phyloP scores from a whole-genome alignment of 2,113 vertebrate species.

The Cephalophus harveyi region DNA sequence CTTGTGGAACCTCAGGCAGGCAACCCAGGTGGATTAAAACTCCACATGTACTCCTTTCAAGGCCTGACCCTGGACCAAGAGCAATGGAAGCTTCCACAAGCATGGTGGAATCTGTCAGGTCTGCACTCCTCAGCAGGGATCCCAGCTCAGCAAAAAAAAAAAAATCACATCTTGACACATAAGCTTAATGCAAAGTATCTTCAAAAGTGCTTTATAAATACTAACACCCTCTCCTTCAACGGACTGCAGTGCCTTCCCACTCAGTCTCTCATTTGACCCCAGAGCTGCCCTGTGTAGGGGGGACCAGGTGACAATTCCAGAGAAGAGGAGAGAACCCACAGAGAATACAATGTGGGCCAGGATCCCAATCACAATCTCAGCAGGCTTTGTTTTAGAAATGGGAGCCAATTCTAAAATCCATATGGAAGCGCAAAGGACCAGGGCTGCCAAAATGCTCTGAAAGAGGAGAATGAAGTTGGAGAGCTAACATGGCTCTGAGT shows the following conservation, averaged over 20 bases:
- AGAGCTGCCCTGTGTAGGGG: accelerated
- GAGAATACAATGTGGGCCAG: neutral
- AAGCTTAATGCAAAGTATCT: neutral
- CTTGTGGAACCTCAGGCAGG: neutral
- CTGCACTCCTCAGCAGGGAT: neutral
- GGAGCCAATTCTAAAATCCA: neutral
- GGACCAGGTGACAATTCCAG: neutral
- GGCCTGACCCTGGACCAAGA: neutral
- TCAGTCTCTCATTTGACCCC: neutral
- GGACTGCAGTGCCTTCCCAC: neutral
- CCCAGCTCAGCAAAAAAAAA: neutral
- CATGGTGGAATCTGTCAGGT: neutral
- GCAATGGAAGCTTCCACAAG: neutral
- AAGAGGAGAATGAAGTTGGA: neutral
- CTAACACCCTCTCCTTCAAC: neutral
- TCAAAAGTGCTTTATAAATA: neutral
- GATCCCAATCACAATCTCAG: neutral
- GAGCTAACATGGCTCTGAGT: neutral
- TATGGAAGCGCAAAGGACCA: neutral
- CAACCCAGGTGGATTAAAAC: accelerated
- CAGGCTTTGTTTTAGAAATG: neutral
- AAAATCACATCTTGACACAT: neutral
- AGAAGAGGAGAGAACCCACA: neutral
- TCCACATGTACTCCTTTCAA: accelerated
- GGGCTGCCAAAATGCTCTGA: neutral